Base-by-base conservation (phyloP, 1,140 invertebrate species). In the Ooceraea biroi region DNA sequence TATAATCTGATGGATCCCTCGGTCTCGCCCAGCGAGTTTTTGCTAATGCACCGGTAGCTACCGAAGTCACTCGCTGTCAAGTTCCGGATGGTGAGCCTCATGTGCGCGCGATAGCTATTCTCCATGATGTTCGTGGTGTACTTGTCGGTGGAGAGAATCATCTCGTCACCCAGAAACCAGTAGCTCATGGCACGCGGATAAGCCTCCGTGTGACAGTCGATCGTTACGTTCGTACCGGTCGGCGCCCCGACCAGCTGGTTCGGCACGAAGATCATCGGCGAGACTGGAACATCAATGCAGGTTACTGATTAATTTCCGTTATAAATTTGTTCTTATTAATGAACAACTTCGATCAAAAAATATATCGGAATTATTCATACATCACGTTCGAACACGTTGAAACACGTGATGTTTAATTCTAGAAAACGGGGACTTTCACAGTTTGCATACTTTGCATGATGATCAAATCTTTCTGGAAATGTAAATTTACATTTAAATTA, bases 131-230 rank as follows among this genome's bases (percentile, higher is more conserved):
- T 96, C 22, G 97, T 97, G 44, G 96, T 96, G 91, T 98, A 97
- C 91, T 98, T 98, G 88, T 97, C 97, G 55, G 97, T 97, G 0
- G 97, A 96, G 80, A 98, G 94, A 19, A 98, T 96, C 97, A 98
- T 98, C 25, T 97, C 96, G 82, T 97, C 96, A 87, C 98, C 97
- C 91, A 97, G 97, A 41, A 97, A 97, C 98, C 98, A 99, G 94
- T 98, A 98, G 93, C 97, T 98, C 93, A 98, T 98, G 72, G 98
- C 97, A 85, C 97, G 96, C 66, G 98, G 98, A 94, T 97, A 97
- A n/a, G 98, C 98, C 91, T 98, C 98, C 0, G 98, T 98, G 91
- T 98, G 96, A 92, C 98, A 99, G 94, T 99, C 98, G 90, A 99
- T 96, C 7, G 98, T 98, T 58, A 98, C 97, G 94, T 98, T 97